Base-by-base conservation (phyloP, 2,888 invertebrate genomes). In the Drosophila anomelani region DNA sequence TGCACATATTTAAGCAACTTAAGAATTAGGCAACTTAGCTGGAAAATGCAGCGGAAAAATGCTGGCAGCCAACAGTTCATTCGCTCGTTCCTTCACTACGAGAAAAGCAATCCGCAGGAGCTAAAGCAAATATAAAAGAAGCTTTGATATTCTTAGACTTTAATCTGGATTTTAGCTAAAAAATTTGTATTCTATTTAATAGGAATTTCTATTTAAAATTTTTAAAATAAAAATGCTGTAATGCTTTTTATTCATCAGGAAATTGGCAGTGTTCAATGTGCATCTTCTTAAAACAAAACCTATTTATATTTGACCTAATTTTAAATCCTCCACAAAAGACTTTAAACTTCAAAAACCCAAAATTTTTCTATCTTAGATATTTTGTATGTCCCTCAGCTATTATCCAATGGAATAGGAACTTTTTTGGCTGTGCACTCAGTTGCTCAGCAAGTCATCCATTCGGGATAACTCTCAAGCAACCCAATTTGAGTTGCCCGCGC, bases 401-500 rank as follows among this genome's bases (percentile, higher is more conserved):
- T n/a, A n/a, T 17, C 13, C 13, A 4, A n/a, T 10, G 9, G 17
- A 26, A 26, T 53, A 15, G 13, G 15, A 15, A 20, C 29, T 39
- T 53, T 41, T 57, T 36, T 43, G 23, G 34, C 32, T 8, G 41
- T 61, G 57, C 34, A 38, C 34, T 29, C 43, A 38, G 54, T 60
- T 67, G n/a, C 58, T 66, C 70, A 43, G 59, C 54, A 60, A 46
- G 66, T 54, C 57, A 74, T 75, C 80, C 80, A 72, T 79, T 75
- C 72, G 51, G 56, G 60, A 71, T 55, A 72, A 78, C 70, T 80
- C 79, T 72, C 61, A 72, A 75, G 77, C 59, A 85, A 80, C 86
- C 84, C 84, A 88, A 88, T 88, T 83, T 83, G 72, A 73, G 78
- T 79, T 79, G 60, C 72, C 68, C 80, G 77, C 81, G 82, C 69